These are phyloP conservation scores for Sclerodermus sp. DNA, from an alignment of 2,888 invertebrate genomes.

Conservation along the genomic window DNA sequence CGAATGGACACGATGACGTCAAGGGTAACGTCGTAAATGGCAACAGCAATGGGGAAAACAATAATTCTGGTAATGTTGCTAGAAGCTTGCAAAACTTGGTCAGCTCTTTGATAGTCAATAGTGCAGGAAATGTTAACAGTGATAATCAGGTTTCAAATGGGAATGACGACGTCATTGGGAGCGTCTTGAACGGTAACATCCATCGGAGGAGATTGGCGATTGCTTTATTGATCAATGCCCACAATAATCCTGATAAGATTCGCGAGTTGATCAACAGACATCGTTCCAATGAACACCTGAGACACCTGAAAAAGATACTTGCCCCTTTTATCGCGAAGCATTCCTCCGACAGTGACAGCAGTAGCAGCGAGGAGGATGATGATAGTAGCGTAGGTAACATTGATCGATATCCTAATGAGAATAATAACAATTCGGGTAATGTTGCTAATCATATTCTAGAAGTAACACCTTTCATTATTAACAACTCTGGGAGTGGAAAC, in stretches of 20 bases:
- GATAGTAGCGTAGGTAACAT: conserved; percentile 8
- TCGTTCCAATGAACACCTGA: conserved; percentile 1
- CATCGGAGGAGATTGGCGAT: neutral
- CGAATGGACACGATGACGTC: conserved; percentile 10
- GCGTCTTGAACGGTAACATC: conserved; percentile 10
- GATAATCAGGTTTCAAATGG: conserved; percentile 11
- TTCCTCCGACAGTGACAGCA: conserved; percentile 5
- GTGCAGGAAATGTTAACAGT: conserved; percentile 8
- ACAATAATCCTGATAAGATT: conserved; percentile 13
- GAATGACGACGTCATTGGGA: conserved; percentile 7
- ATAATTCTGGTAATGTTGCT: conserved; percentile 4
- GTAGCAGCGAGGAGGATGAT: conserved; percentile 6
- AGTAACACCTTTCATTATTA: conserved; percentile 1
- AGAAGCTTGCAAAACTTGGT: too few species aligned
- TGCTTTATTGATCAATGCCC: neutral
- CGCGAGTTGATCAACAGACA: conserved; percentile 8
- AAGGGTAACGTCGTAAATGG: conserved; percentile 14
- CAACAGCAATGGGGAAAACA: conserved; percentile 8
- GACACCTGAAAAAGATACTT: too few species aligned
- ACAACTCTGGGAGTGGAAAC: conserved; percentile 9
- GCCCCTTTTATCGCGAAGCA: too few species aligned
- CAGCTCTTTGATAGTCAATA: conserved; percentile 8
- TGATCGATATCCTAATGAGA: conserved; percentile 7
- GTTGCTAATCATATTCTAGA: neutral
- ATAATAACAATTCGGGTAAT: conserved; percentile 6